These are phyloP conservation scores for Alexandromys fortis DNA, from an alignment of 2,113 vertebrate species.

Conservation along the genomic window DNA sequence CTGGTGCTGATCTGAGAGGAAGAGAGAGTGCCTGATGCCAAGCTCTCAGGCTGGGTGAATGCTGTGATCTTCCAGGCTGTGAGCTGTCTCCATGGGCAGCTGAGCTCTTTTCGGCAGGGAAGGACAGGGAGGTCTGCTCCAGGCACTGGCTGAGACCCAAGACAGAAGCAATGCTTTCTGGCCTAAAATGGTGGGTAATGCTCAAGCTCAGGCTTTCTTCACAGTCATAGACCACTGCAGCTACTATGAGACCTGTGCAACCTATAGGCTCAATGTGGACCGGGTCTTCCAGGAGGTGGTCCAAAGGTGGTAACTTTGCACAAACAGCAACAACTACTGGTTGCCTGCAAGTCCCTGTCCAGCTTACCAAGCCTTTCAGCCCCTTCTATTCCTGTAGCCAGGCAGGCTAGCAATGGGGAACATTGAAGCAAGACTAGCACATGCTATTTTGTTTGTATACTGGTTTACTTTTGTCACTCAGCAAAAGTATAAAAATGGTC, in stretches of 20 bases:
- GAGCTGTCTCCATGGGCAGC: slow-evolving; percentile 90
- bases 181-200: slow-evolving; percentile 93
- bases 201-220: slow-evolving; percentile 91
- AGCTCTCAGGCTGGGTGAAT: slow-evolving; percentile 97
- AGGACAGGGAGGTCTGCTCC: slow-evolving; percentile 89
- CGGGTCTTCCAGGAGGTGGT: slow-evolving; percentile 94
- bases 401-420: slow-evolving; percentile 95
- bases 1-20: slow-evolving; percentile 96
- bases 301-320: slow-evolving; percentile 93
- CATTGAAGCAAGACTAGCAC: neutral
- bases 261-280: slow-evolving; percentile 96
- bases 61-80: slow-evolving; percentile 95
- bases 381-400: slow-evolving; percentile 91
- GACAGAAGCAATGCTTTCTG: slow-evolving; percentile 95
- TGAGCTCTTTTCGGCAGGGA: slow-evolving; percentile 86
- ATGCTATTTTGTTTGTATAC: neutral
- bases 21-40: slow-evolving; percentile 89
- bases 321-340: slow-evolving; percentile 92
- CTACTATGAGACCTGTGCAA: slow-evolving; percentile 97
- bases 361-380: slow-evolving; percentile 96
- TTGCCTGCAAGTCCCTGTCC: slow-evolving; percentile 95
- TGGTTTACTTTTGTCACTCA: neutral
- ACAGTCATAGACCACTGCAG: slow-evolving; percentile 90
- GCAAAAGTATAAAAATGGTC: neutral
- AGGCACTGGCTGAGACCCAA: slow-evolving; percentile 94